Percentiles rank a stretch among this genome's conserved stretches.
These are phyloP conservation scores for Sarcophaga caerulescens DNA, from an alignment of 2,888 invertebrate genomes.

Conservation along the genomic window DNA sequence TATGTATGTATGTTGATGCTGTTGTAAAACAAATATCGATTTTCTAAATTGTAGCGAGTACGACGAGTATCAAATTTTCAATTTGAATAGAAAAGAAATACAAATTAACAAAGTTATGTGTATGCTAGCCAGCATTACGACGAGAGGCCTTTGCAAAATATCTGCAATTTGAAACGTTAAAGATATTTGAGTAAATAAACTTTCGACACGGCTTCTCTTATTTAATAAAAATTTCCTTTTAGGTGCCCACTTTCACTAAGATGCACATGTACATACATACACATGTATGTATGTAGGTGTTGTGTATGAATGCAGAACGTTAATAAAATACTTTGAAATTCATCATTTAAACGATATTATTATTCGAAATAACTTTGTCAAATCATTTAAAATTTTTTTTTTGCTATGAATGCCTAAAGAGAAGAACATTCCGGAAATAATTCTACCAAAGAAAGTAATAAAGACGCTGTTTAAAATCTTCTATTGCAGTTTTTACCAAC, in stretches of 20 bases:
- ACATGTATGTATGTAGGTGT: background rate
- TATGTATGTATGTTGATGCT: constrained; percentile 35
- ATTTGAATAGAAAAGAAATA: background rate
- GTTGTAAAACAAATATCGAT: constrained; percentile 59
- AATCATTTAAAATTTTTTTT: too few species aligned
- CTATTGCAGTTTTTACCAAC: background rate
- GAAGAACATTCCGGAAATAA: too few species aligned
- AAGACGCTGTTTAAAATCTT: too few species aligned
- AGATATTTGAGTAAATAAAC: background rate
- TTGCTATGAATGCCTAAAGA: too few species aligned
- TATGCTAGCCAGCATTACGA: background rate
- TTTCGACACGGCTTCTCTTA: constrained; percentile 10
- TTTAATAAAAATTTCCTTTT: constrained; percentile 17
- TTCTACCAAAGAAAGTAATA: too few species aligned
- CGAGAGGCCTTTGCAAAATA: background rate
- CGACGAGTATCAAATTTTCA: constrained; percentile 11
- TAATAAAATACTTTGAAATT: too few species aligned
- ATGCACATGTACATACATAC: background rate
- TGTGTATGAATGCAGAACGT: background rate
- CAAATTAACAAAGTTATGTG: background rate
- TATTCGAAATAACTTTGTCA: too few species aligned
- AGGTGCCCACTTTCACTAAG: constrained; percentile 33
- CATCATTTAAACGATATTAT: too few species aligned
- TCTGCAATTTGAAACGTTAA: constrained; percentile 13
- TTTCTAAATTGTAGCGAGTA: constrained; percentile 35